Evolutionary conservation across 2,113 vertebrate species (phyloP), one percentile per base, ranked within the genome.

Genomic region (Periophthalmus modestus): DNA sequence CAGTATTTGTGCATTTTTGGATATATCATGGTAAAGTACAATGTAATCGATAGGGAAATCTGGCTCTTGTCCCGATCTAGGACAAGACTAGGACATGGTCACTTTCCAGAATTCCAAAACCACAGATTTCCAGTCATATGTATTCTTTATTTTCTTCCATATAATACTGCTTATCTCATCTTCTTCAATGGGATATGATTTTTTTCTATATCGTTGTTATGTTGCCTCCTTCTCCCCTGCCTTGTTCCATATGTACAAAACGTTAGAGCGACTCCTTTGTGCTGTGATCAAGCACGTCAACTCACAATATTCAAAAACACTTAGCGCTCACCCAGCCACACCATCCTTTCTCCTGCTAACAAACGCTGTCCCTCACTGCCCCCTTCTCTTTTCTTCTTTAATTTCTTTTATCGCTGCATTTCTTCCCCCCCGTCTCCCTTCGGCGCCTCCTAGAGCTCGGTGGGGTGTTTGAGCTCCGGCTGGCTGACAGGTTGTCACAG

Each of bases 401-500:
- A 78, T 71, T 82, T 78, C 82, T 86, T 88, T 84, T 78, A 77
- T 87, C 85, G 69, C 66, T 78, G 66, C 76, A 59, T 72, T 83
- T 43, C 28, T 9, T 43, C 39, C 39, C 39, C 39, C 12, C 1
- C 62, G 23, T 46, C 81, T 88, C 83, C 83, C 88, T 80, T 86
- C 82, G 78, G 88, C 73, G 74, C 77, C 85, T 91, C 85, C 73
- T 61, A 6, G 85, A 87, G 90, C 87, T 87, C 89, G 84, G 84
- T 85, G 86, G 86, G 86, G 78, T 88, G 87, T 93, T 89, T 86
- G 89, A 93, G 88, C 84, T 87, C 83, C 89, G 89, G 67, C 88
- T 80, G 88, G 85, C 88, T 94, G 93, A 93, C 93, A 93, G 91
- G 91, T 91, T 92, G 93, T 94, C 93, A 94, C 90, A 92, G 91